Conservation (phyloP, 2,797 vertebrate species). For the Catostomus latipinnis region DNA sequence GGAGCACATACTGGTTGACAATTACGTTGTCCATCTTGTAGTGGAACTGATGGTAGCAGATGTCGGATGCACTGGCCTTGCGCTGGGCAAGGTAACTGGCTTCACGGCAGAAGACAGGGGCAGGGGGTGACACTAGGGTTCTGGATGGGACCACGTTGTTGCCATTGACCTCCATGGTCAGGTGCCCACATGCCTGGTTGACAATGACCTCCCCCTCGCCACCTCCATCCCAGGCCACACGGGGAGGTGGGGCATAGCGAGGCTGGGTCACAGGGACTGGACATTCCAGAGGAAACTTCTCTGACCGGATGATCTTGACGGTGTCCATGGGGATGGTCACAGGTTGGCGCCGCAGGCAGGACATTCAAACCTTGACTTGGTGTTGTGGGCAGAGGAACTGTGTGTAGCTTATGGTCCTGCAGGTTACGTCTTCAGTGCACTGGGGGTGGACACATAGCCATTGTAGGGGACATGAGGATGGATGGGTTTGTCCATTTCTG, state of each 20-base stretch:
- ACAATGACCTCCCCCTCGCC: slow-evolving; percentile 96
- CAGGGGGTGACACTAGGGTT: slow-evolving; percentile 76
- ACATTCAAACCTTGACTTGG: slow-evolving; percentile 79
- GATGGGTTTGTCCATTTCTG: slow-evolving; percentile 76
- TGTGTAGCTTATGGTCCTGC: slow-evolving; percentile 39
- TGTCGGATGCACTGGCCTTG: slow-evolving; percentile 83
- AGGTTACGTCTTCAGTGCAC: slow-evolving; percentile 31
- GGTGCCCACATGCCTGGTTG: slow-evolving; percentile 95
- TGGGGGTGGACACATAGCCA: slow-evolving; percentile 72
- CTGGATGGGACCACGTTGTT: slow-evolving; percentile 67
- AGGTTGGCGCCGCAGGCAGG: slow-evolving; percentile 96
- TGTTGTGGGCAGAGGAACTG: slow-evolving; percentile 39
- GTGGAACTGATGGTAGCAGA: slow-evolving; percentile 96
- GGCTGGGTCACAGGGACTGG: slow-evolving; percentile 86
- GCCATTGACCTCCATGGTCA: slow-evolving; percentile 83
- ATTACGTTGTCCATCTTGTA: slow-evolving; percentile 96
- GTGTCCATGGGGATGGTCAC: slow-evolving; percentile 99
- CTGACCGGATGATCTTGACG: slow-evolving; percentile 96
- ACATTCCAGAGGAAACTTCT: slow-evolving; percentile 94
- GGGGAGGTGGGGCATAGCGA: slow-evolving; percentile 85
- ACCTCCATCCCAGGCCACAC: slow-evolving; percentile 93
- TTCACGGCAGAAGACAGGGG: slow-evolving; percentile 78
- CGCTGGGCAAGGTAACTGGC: slow-evolving; percentile 77
- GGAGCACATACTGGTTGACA: slow-evolving; percentile 95
- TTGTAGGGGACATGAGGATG: slow-evolving; percentile 81